Evolutionary conservation across 2,113 vertebrate genomes (phyloP).

Genomic region (Lophius piscatorius): DNA sequence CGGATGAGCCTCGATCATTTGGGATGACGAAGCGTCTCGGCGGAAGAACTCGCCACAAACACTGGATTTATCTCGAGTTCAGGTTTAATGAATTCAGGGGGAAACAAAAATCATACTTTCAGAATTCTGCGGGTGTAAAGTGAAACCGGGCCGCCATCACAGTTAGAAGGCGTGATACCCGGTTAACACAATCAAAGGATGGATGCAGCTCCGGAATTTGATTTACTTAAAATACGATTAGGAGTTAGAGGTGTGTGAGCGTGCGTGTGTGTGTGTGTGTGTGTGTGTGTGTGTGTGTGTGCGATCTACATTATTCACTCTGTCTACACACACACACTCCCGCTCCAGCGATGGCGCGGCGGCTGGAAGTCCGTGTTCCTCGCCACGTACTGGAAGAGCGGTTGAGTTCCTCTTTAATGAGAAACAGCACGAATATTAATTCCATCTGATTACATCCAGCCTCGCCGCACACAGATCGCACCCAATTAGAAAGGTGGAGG

Average conservation of each 20-base stretch:
- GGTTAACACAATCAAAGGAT: slow-evolving; percentile 39
- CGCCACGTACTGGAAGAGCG: slow-evolving; percentile 68
- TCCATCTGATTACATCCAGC: slow-evolving; percentile 77
- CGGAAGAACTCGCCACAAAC: too few species aligned
- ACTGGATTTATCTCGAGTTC: too few species aligned
- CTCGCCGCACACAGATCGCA: slow-evolving; percentile 32
- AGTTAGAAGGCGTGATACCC: too few species aligned
- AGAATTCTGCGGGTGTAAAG: too few species aligned
- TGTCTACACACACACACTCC: slow-evolving; percentile 1
- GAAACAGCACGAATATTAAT: slow-evolving; percentile 81
- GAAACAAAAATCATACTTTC: too few species aligned
- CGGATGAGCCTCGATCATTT: slow-evolving; percentile 39
- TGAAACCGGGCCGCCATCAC: too few species aligned
- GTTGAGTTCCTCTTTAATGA: slow-evolving; percentile 77
- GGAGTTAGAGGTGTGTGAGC: slow-evolving; percentile 31
- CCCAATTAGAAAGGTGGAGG: slow-evolving; percentile 2
- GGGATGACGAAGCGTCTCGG: slow-evolving; percentile 58
- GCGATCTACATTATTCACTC: neutral
- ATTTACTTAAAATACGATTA: slow-evolving; percentile 42
- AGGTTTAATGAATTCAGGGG: too few species aligned
- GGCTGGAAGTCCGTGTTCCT: too few species aligned
- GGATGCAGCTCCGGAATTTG: slow-evolving; percentile 30
- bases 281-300: slow-evolving; percentile 23
- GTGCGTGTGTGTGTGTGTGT: neutral
- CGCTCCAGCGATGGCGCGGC: neutral